Conservation (phyloP, 2,797 vertebrate genomes). For the Notoglanidium macrostoma region DNA sequence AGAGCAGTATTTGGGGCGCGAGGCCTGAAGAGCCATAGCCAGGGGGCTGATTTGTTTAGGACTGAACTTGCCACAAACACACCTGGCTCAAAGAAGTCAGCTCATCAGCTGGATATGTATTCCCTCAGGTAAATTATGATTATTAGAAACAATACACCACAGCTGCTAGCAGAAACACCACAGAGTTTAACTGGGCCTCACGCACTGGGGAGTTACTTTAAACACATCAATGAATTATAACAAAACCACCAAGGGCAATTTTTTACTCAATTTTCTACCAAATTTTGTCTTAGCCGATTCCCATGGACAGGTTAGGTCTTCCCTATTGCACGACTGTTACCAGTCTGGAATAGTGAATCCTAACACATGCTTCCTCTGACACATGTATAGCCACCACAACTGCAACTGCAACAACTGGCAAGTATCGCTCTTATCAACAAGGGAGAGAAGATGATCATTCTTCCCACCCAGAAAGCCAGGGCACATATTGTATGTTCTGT, state of each 20-base stretch:
- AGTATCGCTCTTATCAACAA: not conserved
- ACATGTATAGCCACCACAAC: not conserved
- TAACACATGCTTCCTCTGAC: constrained; percentile 13
- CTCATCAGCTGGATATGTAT: constrained; percentile 17
- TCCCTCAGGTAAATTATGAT: constrained; percentile 19
- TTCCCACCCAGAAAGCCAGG: constrained; percentile 8
- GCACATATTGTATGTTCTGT: not conserved
- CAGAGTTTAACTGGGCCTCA: not conserved
- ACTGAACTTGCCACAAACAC: constrained; percentile 1
- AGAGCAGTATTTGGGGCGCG: not conserved
- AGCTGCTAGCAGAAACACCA: constrained; percentile 27
- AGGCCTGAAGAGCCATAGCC: not conserved
- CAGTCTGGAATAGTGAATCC: not conserved
- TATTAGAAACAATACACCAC: constrained; percentile 33
- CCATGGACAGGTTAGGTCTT: not conserved
- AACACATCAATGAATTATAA: constrained; percentile 8
- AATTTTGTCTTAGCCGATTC: not conserved
- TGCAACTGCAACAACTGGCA: constrained; percentile 17
- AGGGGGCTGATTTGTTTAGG: constrained; percentile 27
- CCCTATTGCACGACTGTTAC: not conserved
- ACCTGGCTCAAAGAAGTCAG: constrained; percentile 14
- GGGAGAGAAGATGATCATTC: not conserved
- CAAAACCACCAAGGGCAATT: not conserved
- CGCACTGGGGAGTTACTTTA: not conserved
- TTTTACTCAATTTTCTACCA: not conserved